Percentiles rank a stretch among this genome's conserved stretches.
Evolutionary conservation across 2,888 invertebrate genomes (phyloP).

Genomic region (Cheilosia variabilis): DNA sequence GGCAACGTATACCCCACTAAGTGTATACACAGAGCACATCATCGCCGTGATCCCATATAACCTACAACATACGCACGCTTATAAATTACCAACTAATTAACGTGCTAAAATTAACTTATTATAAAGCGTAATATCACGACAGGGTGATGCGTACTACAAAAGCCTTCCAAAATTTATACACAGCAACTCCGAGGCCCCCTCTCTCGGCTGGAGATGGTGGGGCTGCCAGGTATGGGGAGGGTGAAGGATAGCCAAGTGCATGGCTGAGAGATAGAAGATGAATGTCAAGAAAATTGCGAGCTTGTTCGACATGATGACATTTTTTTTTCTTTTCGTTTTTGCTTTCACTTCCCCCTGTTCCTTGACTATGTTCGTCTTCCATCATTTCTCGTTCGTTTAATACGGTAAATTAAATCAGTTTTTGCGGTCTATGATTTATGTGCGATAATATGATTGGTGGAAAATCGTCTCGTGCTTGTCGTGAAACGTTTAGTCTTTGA

Average conservation of each 20-base stretch:
- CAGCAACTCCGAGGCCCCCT: not conserved
- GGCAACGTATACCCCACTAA: not conserved
- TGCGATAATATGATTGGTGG: constrained; percentile 63
- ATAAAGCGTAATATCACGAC: constrained; percentile 38
- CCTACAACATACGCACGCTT: constrained; percentile 39
- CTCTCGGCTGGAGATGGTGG: not conserved
- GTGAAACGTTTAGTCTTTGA: constrained; percentile 15
- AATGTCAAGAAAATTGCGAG: constrained; percentile 25
- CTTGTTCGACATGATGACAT: constrained; percentile 22
- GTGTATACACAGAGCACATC: not conserved
- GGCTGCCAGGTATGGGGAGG: not conserved
- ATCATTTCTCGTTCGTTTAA: constrained; percentile 19
- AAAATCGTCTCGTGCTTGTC: constrained; percentile 26
- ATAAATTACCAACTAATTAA: constrained; percentile 69
- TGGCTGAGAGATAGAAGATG: constrained; percentile 11
- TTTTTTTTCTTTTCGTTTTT: not conserved
- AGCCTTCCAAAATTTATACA: constrained; percentile 12
- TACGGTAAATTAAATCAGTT: constrained; percentile 65
- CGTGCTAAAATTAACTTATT: constrained; percentile 59
- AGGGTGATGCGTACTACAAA: constrained; percentile 14
- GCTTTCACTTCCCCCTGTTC: not conserved
- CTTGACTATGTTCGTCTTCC: not conserved
- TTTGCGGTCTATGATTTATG: constrained; percentile 65
- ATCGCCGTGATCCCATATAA: constrained; percentile 29
- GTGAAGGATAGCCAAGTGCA: constrained; percentile 28